These are phyloP conservation scores for Protaetia brevitarsis DNA, from an alignment of 1,140 invertebrate genomes.

Conservation along the genomic window DNA sequence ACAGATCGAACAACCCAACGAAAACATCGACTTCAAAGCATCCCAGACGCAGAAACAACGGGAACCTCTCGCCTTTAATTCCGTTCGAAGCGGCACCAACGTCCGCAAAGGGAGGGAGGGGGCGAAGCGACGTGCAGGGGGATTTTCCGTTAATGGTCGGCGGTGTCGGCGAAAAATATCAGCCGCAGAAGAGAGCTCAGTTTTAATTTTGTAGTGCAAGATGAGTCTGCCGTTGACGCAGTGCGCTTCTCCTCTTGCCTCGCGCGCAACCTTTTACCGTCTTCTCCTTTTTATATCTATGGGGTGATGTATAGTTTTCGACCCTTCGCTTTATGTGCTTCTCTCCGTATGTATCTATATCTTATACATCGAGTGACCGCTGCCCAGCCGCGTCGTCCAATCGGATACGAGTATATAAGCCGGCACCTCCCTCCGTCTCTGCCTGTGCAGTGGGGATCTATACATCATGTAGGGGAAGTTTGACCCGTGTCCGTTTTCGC, in stretches of 20 bases:
- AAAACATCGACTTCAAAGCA: too few relatives aligned
- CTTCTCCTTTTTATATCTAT: background rate
- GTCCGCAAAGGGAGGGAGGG: too few relatives aligned
- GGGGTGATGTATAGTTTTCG: background rate
- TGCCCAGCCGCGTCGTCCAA: constrained; percentile 7
- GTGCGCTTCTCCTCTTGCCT: background rate
- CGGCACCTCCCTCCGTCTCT: constrained; percentile 1
- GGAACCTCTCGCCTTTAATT: too few relatives aligned
- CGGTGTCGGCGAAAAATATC: constrained; percentile 7
- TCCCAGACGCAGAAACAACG: too few relatives aligned
- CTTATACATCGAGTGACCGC: background rate
- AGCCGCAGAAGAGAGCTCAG: constrained; percentile 9
- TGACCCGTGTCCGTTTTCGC: constrained; percentile 23
- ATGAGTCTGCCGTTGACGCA: background rate
- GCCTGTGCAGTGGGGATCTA: constrained; percentile 16
- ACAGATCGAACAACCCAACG: too few relatives aligned
- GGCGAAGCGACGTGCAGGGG: too few relatives aligned
- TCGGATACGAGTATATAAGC: background rate
- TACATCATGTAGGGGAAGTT: constrained; percentile 18
- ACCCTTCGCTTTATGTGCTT: background rate
- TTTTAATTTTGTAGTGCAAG: constrained; percentile 14
- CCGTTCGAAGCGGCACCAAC: too few relatives aligned
- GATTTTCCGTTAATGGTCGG: constrained; percentile 15
- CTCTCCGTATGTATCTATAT: background rate
- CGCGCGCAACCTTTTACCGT: background rate